Evolutionary conservation across 2,888 invertebrate species (phyloP), one percentile per base, ranked within the genome.

Genomic region (Hemicrepidius hirtus): DNA sequence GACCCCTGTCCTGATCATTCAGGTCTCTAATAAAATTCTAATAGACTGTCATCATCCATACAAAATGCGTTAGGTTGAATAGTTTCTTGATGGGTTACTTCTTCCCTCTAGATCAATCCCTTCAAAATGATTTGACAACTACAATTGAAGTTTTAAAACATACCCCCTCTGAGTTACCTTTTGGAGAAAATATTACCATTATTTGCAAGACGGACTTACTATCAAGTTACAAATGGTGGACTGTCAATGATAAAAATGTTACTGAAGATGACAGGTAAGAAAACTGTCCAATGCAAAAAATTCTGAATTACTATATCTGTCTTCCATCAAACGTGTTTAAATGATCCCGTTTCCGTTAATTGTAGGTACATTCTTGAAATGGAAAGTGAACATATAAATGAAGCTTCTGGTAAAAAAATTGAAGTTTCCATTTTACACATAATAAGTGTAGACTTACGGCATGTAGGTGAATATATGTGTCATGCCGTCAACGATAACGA

Each of bases 381-480:
- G 78, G 84, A 85, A 78, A 83, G 85, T 73, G 86, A 86, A 80
- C 85, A 86, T 75, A 84, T 86, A 62, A 84, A 86, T 70, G 83
- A 81, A 68, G 84, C 85, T 73, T 84, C 85, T 50, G 85, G 85
- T 37, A 86, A 85, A 70, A 85, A 85, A 68, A 84, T 82, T 74
- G 85, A 85, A 77, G 84, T 86, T 63, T 88, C 86, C 63, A 88
- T 88, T 71, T 84, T 92, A 53, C 88, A 88, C 71, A 88, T 92
- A 75, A 83, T 87, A 46, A 86, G 88, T 78, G 87, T 90, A 20
- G 88, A 87, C 78, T 86, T 90, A 70, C 86, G 87, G 64, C 91
- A 92, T 82, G 87, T 87, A 60, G 92, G 92, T 21, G 88, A 89
- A 80, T 92, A 91, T 80, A 88, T 88, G 0, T 92, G 92, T 80